phyloP scores from a whole-genome alignment of 2,888 invertebrate genomes.

The Agriopis leucophaearia region DNA sequence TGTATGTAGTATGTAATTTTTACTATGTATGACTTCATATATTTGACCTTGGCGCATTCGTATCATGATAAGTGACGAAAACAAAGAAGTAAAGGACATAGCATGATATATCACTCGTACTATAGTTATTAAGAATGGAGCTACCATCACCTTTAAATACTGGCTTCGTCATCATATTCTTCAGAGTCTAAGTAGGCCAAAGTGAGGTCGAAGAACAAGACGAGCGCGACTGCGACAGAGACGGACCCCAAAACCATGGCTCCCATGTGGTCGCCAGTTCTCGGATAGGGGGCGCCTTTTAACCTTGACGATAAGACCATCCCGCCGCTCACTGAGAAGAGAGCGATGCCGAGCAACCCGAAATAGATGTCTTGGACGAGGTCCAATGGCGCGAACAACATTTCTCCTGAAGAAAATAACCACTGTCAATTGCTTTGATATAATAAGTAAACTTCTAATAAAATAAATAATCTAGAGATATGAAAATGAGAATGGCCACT shows the following conservation, averaged over 20 bases:
- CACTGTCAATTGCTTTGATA: slow-evolving; percentile 34
- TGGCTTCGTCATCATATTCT: slow-evolving; percentile 76
- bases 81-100: neutral
- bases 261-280: slow-evolving; percentile 68
- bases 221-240: slow-evolving; percentile 65
- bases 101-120: neutral
- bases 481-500: neutral
- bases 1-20: no score
- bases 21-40: no score
- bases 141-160: slow-evolving; percentile 65
- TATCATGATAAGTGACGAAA: neutral
- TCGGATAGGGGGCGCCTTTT: slow-evolving; percentile 57
- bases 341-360: slow-evolving; percentile 69
- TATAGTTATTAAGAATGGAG: neutral
- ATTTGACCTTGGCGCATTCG: no score
- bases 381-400: slow-evolving; percentile 77
- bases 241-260: slow-evolving; percentile 65
- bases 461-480: neutral
- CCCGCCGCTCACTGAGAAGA: slow-evolving; percentile 73
- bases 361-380: slow-evolving; percentile 81
- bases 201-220: slow-evolving; percentile 76
- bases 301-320: slow-evolving; percentile 65
- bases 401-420: slow-evolving; percentile 74
- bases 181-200: slow-evolving; percentile 81
- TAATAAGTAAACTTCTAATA: neutral